phyloP scores from a whole-genome alignment of 1,140 invertebrate species.

The Subanguina moxae region DNA sequence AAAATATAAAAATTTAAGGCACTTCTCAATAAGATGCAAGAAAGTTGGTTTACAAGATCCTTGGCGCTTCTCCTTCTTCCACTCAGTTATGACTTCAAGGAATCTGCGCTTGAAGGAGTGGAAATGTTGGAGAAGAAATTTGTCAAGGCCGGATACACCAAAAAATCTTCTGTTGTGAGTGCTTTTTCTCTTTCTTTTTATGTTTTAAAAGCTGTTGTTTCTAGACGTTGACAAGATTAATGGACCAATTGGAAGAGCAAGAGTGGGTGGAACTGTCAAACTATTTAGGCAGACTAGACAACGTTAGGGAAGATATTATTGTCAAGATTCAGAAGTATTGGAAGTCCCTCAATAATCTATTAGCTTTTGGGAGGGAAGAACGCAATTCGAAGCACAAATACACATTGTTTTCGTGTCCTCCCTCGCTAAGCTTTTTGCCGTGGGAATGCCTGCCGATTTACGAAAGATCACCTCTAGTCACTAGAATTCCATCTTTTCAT shows the following conservation, averaged over 20 bases:
- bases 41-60: slow-evolving; percentile 2
- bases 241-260: not conserved
- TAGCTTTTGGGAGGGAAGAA: not conserved
- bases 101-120: not conserved
- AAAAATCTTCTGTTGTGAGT: not conserved
- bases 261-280: not conserved
- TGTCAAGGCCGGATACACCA: not conserved
- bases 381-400: not conserved
- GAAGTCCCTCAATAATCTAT: not conserved
- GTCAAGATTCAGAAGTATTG: not conserved
- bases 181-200: not conserved
- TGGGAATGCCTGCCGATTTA: slow-evolving; percentile 40
- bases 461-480: slow-evolving; percentile 21
- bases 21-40: slow-evolving; percentile 3
- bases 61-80: slow-evolving; percentile 12
- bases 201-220: not conserved
- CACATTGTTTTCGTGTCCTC: slow-evolving; percentile 27
- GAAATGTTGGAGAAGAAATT: not conserved
- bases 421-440: slow-evolving; percentile 33
- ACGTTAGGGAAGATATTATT: not conserved
- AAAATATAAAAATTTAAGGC: not conserved
- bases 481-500: slow-evolving; percentile 39
- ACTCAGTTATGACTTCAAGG: not conserved
- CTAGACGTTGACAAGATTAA: not conserved
- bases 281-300: not conserved